These are phyloP conservation scores for Aphodius granarius DNA, from an alignment of 2,888 invertebrate species.

Conservation along the genomic window DNA sequence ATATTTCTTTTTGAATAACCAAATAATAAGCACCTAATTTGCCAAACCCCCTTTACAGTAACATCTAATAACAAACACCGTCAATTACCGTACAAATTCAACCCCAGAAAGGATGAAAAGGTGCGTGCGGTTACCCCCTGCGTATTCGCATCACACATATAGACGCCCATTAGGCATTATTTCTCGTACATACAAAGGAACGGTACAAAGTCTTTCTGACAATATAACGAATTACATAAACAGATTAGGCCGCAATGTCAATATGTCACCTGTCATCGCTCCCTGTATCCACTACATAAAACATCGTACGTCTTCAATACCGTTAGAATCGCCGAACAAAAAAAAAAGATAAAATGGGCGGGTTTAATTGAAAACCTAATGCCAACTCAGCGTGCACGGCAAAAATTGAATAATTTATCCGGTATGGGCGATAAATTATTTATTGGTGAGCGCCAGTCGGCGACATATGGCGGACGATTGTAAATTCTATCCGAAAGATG, in stretches of 20 bases:
- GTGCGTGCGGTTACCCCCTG: neutral
- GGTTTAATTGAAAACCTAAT: neutral
- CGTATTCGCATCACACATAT: neutral
- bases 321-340: neutral
- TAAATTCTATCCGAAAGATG: neutral
- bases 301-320: neutral
- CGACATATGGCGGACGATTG: neutral
- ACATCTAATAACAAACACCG: neutral
- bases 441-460: neutral
- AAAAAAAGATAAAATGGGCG: neutral
- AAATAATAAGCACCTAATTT: neutral
- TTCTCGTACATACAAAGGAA: conserved; percentile 38
- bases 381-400: neutral
- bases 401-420: neutral
- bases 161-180: neutral
- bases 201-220: conserved; percentile 37
- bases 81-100: neutral
- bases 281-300: neutral
- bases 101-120: neutral
- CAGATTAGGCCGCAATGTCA: conserved; percentile 50
- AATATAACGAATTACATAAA: conserved; percentile 53
- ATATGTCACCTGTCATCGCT: conserved; percentile 39
- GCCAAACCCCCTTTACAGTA: neutral
- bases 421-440: neutral
- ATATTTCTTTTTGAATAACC: neutral